Evolutionary conservation across 2,797 vertebrate species (phyloP), one percentile per base, ranked within the genome.

Genomic region (Australoheros facetus): DNA sequence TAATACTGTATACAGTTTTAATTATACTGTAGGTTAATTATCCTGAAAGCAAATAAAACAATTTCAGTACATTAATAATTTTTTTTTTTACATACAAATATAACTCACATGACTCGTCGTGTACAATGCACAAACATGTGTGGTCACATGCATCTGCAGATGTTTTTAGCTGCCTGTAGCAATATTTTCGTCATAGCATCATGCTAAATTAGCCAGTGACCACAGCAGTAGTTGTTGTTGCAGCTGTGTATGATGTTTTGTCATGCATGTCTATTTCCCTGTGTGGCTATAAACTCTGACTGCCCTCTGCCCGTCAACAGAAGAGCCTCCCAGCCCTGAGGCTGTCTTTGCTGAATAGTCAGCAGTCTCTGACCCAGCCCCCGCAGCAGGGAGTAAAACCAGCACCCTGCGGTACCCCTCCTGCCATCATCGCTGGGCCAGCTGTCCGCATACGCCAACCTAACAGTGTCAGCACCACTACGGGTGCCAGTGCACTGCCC

Each of bases 311-410:
- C 56, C 77, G 23, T 93, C 89, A 94, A 88, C 92, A 97, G 97
- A 97, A 97, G 92, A 97, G 97, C 93, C 96, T 97, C 59, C 97
- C 97, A 73, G 96, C 96, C 79, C 88, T 97, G 89, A 94, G 97
- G 91, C 93, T 97, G 92, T 97, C 96, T 83, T 91, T 97, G 88
- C 87, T 97, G 91, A 97, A 92, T 70, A 97, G 94, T 93, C 96
- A 97, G 85, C 96, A 97, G 78, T 94, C 94, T 84, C 90, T 96
- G 91, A 94, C 77, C 81, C 96, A 95, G 83, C 92, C 94, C 26
- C 93, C 90, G 39, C 96, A 95, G 54, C 96, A 95, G 42, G 96
- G 92, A 85, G 88, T 90, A 86, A 97, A 96, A 90, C 91, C 94
- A 73, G 91, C 56, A 66, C 85, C 92, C 76, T 17, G 86, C 30